phyloP scores from a whole-genome alignment of 2,888 invertebrate genomes.

The Platycnemis pennipes region DNA sequence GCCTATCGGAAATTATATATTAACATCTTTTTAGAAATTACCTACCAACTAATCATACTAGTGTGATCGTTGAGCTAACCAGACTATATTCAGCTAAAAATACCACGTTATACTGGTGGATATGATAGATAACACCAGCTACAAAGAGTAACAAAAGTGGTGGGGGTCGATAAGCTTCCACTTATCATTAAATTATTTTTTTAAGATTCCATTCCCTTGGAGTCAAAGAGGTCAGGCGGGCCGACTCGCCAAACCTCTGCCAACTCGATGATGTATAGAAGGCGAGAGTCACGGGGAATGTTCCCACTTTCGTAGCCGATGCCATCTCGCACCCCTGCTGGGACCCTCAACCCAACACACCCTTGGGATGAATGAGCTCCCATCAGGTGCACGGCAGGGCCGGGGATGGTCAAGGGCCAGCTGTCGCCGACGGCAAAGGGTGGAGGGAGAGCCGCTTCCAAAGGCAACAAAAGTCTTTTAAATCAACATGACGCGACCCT shows the following conservation, averaged over 20 bases:
- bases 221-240: not conserved
- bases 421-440: not conserved
- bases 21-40: too few relatives aligned
- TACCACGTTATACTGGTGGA: too few relatives aligned
- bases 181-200: too few relatives aligned
- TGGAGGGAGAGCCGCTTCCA: not conserved
- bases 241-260: not conserved
- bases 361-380: not conserved
- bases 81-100: too few relatives aligned
- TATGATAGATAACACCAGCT: too few relatives aligned
- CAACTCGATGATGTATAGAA: not conserved
- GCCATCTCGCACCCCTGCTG: not conserved
- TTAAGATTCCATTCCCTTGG: not conserved
- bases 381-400: not conserved
- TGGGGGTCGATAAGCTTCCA: too few relatives aligned
- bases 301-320: conserved; percentile 12
- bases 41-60: too few relatives aligned
- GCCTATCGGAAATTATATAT: too few relatives aligned
- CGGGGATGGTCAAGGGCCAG: not conserved
- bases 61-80: too few relatives aligned
- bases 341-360: not conserved
- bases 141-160: too few relatives aligned
- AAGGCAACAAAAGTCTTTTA: not conserved
- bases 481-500: not conserved
- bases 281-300: not conserved